These are phyloP conservation scores for Strongylocentrotus purpuratus DNA, from an alignment of 35 echinoderm and acorn worm genomes.

Conservation along the genomic window DNA sequence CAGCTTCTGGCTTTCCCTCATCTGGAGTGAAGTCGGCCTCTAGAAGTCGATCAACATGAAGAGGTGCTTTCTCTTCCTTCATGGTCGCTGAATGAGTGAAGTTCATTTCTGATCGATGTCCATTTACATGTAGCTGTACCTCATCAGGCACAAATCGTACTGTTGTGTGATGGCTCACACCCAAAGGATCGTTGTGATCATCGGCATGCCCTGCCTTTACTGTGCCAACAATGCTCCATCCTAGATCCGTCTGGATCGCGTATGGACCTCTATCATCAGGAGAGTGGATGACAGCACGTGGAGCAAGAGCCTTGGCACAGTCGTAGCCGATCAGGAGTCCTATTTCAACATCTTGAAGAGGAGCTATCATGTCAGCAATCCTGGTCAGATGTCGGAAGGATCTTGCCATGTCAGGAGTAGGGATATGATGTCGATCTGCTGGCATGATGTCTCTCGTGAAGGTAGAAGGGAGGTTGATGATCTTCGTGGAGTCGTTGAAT, in stretches of 20 bases:
- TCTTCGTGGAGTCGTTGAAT: no score
- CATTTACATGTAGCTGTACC: neutral
- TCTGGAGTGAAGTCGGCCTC: neutral
- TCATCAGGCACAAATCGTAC: neutral
- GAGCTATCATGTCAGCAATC: no score
- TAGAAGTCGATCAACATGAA: neutral
- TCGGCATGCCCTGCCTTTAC: neutral
- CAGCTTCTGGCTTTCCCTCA: neutral
- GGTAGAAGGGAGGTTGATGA: no score
- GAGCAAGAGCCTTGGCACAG: neutral
- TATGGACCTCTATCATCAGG: no score
- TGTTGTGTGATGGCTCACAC: neutral
- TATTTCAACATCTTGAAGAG: no score
- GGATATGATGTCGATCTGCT: no score
- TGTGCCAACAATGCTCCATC: conserved; percentile 19
- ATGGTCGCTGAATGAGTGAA: neutral
- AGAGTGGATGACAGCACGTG: no score
- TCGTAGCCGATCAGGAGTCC: no score
- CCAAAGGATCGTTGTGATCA: neutral
- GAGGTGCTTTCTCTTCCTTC: neutral
- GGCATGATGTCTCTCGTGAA: no score
- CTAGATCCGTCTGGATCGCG: conserved; percentile 46
- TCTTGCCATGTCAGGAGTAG: no score
- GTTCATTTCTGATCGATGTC: neutral
- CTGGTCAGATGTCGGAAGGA: no score